A percentile compares a stretch with the other conserved stretches of the same genome.
phyloP scores from a whole-genome alignment of 2,113 vertebrate species.

The Smithornis capensis region DNA sequence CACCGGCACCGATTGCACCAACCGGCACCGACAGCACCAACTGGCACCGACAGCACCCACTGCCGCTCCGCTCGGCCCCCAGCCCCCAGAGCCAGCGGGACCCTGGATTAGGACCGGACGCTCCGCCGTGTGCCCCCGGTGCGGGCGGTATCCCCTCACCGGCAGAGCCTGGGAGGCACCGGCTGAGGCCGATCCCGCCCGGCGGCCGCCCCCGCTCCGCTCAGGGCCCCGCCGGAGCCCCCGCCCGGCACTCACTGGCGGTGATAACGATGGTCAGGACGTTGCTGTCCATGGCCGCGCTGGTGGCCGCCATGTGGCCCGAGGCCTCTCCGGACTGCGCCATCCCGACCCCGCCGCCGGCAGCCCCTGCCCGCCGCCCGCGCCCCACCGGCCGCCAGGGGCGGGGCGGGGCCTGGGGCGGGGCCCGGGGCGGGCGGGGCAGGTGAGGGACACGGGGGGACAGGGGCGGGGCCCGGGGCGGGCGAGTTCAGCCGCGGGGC shows the following conservation, averaged over 20 bases:
- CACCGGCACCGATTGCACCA: too few relatives aligned
- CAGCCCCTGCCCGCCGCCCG: background rate
- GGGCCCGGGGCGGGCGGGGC: background rate
- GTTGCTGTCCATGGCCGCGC: slow-evolving; percentile 15
- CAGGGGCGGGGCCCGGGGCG: background rate
- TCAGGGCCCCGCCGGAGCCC: background rate
- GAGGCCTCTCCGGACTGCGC: background rate
- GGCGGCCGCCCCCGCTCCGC: background rate
- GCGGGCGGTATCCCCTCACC: background rate
- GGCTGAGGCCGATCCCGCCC: background rate
- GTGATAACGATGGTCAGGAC: slow-evolving; percentile 18
- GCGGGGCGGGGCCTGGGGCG: background rate
- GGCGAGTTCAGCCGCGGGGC: background rate
- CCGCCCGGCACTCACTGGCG: slow-evolving; percentile 8
- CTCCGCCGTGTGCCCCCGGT: background rate
- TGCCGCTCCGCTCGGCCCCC: background rate
- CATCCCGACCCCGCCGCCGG: background rate
- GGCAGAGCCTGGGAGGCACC: background rate
- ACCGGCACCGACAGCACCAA: too few relatives aligned
- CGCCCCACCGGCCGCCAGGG: background rate
- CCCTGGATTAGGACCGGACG: background rate
- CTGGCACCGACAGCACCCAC: too few relatives aligned
- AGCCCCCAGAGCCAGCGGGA: background rate
- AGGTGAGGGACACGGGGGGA: too few relatives aligned
- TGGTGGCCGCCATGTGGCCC: background rate